phyloP scores from a whole-genome alignment of 2,113 vertebrate genomes.

The Kryptolebias marmoratus region DNA sequence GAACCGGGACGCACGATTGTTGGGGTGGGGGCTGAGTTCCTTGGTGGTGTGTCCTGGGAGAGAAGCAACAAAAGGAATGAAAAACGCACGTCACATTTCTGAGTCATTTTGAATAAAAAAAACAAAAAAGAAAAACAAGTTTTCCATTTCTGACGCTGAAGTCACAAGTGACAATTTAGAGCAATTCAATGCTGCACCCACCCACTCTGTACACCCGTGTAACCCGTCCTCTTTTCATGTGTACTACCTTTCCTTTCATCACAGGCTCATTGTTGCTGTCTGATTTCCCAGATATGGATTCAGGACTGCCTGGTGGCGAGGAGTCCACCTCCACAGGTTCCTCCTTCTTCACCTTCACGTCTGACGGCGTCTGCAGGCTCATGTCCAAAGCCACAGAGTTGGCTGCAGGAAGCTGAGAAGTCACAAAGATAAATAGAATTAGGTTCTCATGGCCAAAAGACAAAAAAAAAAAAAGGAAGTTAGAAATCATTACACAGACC shows the following conservation, averaged over 20 bases:
- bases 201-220: not conserved
- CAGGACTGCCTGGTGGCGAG: constrained; percentile 88
- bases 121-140: not conserved
- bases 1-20: constrained; percentile 95
- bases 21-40: constrained; percentile 90
- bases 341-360: constrained; percentile 92
- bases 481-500: constrained; percentile 20
- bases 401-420: constrained; percentile 67
- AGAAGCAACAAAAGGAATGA: not conserved
- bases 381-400: constrained; percentile 89
- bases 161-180: not conserved
- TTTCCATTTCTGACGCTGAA: not conserved
- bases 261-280: constrained; percentile 66
- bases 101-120: not conserved
- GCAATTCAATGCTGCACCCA: not conserved
- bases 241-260: constrained; percentile 70
- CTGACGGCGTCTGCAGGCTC: constrained; percentile 89
- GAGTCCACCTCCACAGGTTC: constrained; percentile 92
- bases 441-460: not conserved
- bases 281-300: constrained; percentile 78
- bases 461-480: constrained; percentile 27
- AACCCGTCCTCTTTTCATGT: not conserved
- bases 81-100: not conserved
- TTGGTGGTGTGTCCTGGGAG: constrained; percentile 81
- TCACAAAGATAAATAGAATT: constrained; percentile 3